Evolutionary conservation across 2,797 vertebrate genomes (phyloP), one percentile per base, ranked within the genome.

Genomic region (Peromyscus eremicus): DNA sequence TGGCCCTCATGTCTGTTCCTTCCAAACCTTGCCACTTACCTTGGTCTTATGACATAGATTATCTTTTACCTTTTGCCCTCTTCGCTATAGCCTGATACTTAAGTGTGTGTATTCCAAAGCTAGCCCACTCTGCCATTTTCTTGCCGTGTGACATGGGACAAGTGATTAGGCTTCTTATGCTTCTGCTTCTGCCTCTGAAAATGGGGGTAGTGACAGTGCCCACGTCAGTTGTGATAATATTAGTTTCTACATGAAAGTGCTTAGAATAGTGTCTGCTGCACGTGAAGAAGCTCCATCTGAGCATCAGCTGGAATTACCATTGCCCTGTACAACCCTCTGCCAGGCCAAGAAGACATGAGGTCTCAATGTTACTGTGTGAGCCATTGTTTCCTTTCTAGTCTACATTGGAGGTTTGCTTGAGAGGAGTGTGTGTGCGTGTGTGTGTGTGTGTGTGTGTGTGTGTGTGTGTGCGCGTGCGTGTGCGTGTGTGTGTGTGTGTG

Each of bases 171-270:
- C 17, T 32, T 88, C 91, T 8, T 34, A 13, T 94, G 70, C 40
- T 68, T 86, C 32, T 0, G 10, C 94, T 86, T 94, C 62, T 57
- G 92, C 49, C 49, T 91, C 87, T 89, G 66, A 91, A 87, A 94
- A 46, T 49, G 76, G 75, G 57, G 8, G 40, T 5, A 75, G 37
- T 11, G 32, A 81, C 16, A 91, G 32, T 49, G n/a, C 23, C 25
- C 57, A 25, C 1, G 29, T 37, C 19, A 34, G 0, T 79, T 64
- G 2, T 70, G 7, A 62, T 71, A 34, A 96, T 76, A 43, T 55
- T 66, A 81, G 17, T 86, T 55, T 49, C 79, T 55, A 8, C n/a
- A 40, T 52, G 10, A 84, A 93, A 37, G 21, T 12, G 62, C 40
- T 34, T 92, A 91, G 27, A 73, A 62, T 3, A 57, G 23, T 76